Base-by-base conservation (phyloP, 2,113 vertebrate genomes). In the Catharus fuscescens region DNA sequence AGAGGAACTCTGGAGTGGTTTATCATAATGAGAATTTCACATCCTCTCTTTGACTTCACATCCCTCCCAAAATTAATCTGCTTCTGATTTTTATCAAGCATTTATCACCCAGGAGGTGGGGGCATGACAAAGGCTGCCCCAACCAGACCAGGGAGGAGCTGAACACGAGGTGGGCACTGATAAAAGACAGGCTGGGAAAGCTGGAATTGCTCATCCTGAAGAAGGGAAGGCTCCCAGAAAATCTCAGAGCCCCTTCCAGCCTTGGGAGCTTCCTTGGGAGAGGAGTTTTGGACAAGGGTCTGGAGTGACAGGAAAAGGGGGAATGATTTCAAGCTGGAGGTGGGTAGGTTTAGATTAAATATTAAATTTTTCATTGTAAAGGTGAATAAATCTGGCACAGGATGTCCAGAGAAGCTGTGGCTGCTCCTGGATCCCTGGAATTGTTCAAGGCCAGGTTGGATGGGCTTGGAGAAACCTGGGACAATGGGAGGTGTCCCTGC, bases 401-500 rank as follows among this genome's bases (percentile, higher is more conserved):
- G 19, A 4, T 38, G 2, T 18, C n/a, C 87, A 82, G 29, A 40
- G 47, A 2, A 82, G 54, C 54, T 40, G 61, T 31, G 47, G n/a
- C 29, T 74, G n/a, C 9, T 16, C 53, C 44, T 60, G 73, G 6
- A 54, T 34, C 53, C 19, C 40, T 76, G 87, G 54, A 40, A 76
- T 1, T 76, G 20, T 6, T 0, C 78, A 53, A 60, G 23, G 26
- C 53, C 38, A 10, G 17, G 69, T 0, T 60, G 42, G 56, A 12
- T 0, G 29, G 40, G 20, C 20, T 57, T 59, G n/a, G 70, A 82
- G 11, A 13, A 61, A 0, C 14, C 45, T 82, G 62, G 69, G 19
- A 12, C 0, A 0, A 24, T 14, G 53, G 8, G 1, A 73, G 6
- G 0, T 52, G 50, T 28, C 26, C 50, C 44, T 72, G 34, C 14